Evolutionary conservation across 2,888 invertebrate species (phyloP).

Genomic region (Campoplex nolae): DNA sequence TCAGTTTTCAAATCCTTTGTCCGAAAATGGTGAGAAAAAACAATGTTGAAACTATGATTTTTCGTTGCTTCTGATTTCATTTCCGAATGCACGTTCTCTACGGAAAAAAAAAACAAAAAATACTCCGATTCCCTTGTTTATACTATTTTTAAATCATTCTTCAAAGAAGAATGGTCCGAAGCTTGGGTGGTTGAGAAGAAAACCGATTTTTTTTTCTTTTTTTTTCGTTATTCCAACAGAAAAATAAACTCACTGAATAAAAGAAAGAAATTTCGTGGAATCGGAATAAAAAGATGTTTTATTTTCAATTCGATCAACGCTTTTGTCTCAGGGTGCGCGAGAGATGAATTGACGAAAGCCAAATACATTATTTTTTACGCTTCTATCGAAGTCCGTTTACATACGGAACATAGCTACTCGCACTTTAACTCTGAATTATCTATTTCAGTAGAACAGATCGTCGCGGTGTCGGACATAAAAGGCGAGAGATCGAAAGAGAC

Average conservation of each 20-base stretch:
- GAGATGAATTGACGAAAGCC: conserved; percentile 38
- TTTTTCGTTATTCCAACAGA: neutral
- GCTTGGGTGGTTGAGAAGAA: neutral
- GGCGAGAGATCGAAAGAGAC: conserved; percentile 8
- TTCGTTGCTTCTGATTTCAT: neutral
- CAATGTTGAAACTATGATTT: neutral
- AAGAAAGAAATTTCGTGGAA: neutral
- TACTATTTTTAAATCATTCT: neutral
- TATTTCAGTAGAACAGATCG: conserved; percentile 60
- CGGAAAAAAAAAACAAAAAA: neutral
- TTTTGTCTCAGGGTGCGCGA: conserved; percentile 37
- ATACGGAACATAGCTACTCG: conserved; percentile 22
- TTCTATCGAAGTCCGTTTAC: conserved; percentile 28
- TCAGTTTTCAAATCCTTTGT: too few species aligned
- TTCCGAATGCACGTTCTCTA: neutral
- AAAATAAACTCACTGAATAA: neutral
- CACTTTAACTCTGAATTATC: neutral
- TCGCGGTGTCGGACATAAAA: conserved; percentile 43
- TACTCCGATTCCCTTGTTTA: neutral
- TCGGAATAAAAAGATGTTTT: neutral
- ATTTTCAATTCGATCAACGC: conserved; percentile 13
- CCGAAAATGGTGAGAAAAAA: neutral
- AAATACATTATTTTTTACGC: conserved; percentile 18
- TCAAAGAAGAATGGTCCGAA: neutral
- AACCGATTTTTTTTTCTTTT: neutral